Percentiles rank a stretch among this genome's conserved stretches.
phyloP scores from a whole-genome alignment of 2,797 vertebrate genomes.

The Spinus pinus region DNA sequence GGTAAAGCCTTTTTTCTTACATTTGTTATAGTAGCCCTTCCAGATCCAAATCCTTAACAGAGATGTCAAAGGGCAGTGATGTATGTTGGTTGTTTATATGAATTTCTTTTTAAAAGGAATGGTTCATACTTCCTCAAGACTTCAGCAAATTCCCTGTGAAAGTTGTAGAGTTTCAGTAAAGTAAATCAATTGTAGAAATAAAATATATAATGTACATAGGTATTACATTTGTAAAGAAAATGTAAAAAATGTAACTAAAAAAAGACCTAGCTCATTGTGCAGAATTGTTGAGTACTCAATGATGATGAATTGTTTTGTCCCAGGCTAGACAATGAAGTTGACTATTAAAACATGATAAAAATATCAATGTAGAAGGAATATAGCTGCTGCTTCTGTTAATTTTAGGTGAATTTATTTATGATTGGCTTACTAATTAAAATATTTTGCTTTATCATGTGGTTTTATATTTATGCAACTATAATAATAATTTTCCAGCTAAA shows the following conservation, averaged over 20 bases:
- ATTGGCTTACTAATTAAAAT: constrained; percentile 94
- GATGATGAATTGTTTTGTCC: constrained; percentile 71
- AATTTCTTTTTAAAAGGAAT: constrained; percentile 76
- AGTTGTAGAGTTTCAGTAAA: constrained; percentile 73
- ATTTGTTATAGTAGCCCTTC: constrained; percentile 66
- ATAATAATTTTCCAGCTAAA: constrained; percentile 19
- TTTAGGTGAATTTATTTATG: constrained; percentile 98
- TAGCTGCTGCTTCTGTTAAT: constrained; percentile 86
- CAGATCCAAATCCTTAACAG: constrained; percentile 58
- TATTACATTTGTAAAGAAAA: constrained; percentile 81
- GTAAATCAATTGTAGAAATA: constrained; percentile 72
- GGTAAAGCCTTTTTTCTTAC: constrained; percentile 59
- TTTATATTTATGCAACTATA: constrained; percentile 60
- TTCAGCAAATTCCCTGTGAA: constrained; percentile 74
- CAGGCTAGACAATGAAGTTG: constrained; percentile 69
- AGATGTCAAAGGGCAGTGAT: constrained; percentile 69
- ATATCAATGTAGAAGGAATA: constrained; percentile 68
- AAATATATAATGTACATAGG: constrained; percentile 79
- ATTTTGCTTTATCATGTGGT: constrained; percentile 78
- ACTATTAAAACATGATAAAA: constrained; percentile 54
- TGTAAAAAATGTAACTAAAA: constrained; percentile 81
- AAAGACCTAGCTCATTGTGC: constrained; percentile 66
- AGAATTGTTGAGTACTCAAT: constrained; percentile 62
- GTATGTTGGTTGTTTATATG: constrained; percentile 71
- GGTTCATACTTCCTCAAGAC: constrained; percentile 71